Evolutionary conservation across 2,113 vertebrate genomes (phyloP).

Genomic region (Megaleporinus macrocephalus): DNA sequence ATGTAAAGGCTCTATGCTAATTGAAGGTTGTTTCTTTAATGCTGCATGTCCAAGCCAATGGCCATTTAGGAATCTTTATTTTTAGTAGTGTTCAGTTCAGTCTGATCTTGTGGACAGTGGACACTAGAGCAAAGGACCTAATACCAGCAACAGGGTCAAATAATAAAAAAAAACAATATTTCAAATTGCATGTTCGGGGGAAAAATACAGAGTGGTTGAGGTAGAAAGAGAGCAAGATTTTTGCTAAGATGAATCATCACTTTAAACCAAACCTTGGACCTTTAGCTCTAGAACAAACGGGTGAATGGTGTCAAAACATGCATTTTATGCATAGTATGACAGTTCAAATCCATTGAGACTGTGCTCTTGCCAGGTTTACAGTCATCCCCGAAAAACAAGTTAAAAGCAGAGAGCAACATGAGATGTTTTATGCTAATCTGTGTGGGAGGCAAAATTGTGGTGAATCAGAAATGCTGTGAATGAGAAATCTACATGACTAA

Average conservation of each 20-base stretch:
- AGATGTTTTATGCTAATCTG: neutral
- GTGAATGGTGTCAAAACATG: neutral
- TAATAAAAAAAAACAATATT: no score
- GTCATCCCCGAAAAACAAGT: neutral
- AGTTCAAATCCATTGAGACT: slow-evolving; percentile 3
- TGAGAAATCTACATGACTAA: neutral
- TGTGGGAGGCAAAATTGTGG: neutral
- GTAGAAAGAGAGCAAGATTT: neutral
- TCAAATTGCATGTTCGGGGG: neutral
- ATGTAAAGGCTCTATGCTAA: no score
- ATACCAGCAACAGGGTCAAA: slow-evolving; percentile 3
- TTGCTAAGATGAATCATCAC: neutral
- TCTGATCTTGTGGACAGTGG: neutral
- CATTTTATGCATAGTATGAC: neutral
- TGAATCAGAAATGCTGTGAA: slow-evolving; percentile 14
- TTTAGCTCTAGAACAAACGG: slow-evolving; percentile 1
- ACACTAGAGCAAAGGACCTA: neutral
- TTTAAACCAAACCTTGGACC: neutral
- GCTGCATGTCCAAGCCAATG: no score
- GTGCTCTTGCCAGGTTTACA: neutral
- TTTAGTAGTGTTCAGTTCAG: neutral
- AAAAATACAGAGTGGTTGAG: neutral
- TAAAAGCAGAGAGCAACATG: slow-evolving; percentile 9
- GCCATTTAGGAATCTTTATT: no score
- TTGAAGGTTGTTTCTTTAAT: no score